Evolutionary conservation across 2,888 invertebrate genomes (phyloP), one percentile per base, ranked within the genome.

Genomic region (Melinopterus prodromus): DNA sequence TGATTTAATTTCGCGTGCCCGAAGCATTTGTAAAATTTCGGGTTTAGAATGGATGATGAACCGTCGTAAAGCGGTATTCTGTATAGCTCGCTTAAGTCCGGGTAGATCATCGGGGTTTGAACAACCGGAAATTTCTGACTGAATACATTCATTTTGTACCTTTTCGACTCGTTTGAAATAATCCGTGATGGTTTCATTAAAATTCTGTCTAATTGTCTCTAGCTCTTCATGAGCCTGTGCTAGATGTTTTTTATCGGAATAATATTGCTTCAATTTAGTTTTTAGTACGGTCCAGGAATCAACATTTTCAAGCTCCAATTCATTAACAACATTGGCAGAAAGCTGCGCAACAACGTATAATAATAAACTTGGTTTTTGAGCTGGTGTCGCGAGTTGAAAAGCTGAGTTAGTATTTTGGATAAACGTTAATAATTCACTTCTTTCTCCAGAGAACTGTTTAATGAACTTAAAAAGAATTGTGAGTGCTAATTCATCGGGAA

Each of bases 161-260:
- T 77, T 82, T 79, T 82, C 81, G 35, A 82, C n/a, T n/a, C 82
- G 4, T 81, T 82, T 82, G 26, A 77, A 82, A 69, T 71, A 80
- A 53, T 82, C 79, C 0, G 82, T 82, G 6, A 82, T 53, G 0
- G 78, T 71, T 80, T 82, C 80, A 38, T 76, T 70, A 75, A 2
- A 16, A 71, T 36, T 69, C 81, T 82, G 80, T 38, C 77, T 80
- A 16, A 81, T 81, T 15, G 82, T 81, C 37, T 80, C 82, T 70
- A 81, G 70, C 76, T 80, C 80, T 77, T 82, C 82, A 71, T 81
- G 79, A 6, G 77, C 16, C 38, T 82, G 78, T 12, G 71, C 76
- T 0, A 81, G 69, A 76, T 82, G 76, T 37, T 79, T 81, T 2
- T 35, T 78, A 15, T 82, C 77, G 35, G 78, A 70, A 76, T 80